phyloP scores from a whole-genome alignment of 1,140 invertebrate genomes.

The Orussus abietinus region DNA sequence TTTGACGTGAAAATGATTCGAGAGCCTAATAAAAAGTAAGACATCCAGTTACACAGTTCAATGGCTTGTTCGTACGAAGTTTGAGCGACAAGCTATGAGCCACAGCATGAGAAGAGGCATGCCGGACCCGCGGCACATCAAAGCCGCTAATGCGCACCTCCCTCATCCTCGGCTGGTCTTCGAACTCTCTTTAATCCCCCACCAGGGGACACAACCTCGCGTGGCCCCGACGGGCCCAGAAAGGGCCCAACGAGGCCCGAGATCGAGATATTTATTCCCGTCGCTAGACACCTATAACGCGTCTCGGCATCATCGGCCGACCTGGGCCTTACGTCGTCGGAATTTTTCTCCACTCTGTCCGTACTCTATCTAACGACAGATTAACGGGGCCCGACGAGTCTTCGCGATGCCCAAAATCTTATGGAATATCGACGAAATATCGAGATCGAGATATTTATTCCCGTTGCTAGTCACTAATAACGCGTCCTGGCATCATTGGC shows the following conservation, averaged over 20 bases:
- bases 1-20: constrained; percentile 24
- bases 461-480: too few species aligned
- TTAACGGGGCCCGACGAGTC: too few species aligned
- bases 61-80: constrained; percentile 37
- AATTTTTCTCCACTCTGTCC: too few species aligned
- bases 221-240: not conserved
- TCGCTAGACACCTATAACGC: too few species aligned
- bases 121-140: constrained; percentile 42
- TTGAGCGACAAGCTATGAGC: constrained; percentile 47
- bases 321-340: too few species aligned
- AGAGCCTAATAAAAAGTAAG: constrained; percentile 23
- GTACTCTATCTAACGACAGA: too few species aligned
- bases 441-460: too few species aligned
- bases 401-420: too few species aligned
- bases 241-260: not conserved
- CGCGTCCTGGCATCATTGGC: too few species aligned
- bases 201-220: not conserved
- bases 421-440: too few species aligned
- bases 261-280: not conserved
- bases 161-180: constrained; percentile 12
- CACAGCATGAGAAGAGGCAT: constrained; percentile 26
- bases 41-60: constrained; percentile 39
- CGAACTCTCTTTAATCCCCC: too few species aligned
- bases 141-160: constrained; percentile 37
- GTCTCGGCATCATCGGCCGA: too few species aligned